phyloP scores from a whole-genome alignment of 2,888 invertebrate genomes.

The Andrena minutula region DNA sequence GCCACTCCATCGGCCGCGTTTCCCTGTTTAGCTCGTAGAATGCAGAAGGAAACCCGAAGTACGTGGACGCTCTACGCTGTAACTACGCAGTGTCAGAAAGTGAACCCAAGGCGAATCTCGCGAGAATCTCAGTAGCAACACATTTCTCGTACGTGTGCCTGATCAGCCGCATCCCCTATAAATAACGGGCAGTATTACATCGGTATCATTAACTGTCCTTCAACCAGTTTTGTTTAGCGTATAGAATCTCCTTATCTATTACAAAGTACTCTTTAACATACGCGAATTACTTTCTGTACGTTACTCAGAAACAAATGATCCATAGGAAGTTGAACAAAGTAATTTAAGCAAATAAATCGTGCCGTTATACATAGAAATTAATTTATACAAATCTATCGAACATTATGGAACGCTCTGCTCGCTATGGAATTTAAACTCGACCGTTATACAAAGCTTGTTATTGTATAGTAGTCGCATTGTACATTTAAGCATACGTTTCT shows the following conservation, averaged over 20 bases:
- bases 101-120: slow-evolving; percentile 84
- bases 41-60: slow-evolving; percentile 84
- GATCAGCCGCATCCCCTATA: slow-evolving; percentile 85
- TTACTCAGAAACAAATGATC: background rate
- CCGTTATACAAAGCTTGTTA: slow-evolving; percentile 4
- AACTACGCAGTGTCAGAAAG: slow-evolving; percentile 84
- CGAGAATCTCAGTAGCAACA: slow-evolving; percentile 82
- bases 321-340: background rate
- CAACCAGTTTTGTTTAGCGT: slow-evolving; percentile 66
- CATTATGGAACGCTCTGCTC: slow-evolving; percentile 5
- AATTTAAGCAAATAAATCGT: background rate
- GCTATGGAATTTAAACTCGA: slow-evolving; percentile 10
- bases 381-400: background rate
- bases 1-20: slow-evolving; percentile 77
- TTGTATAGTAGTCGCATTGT: slow-evolving; percentile 30
- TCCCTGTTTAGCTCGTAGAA: slow-evolving; percentile 77
- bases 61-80: slow-evolving; percentile 84
- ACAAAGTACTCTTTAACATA: slow-evolving; percentile 10
- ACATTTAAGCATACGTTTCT: slow-evolving; percentile 46
- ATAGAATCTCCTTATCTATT: slow-evolving; percentile 34
- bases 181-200: slow-evolving; percentile 84
- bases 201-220: slow-evolving; percentile 78
- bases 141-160: slow-evolving; percentile 80
- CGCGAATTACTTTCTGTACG: background rate
- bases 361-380: slow-evolving; percentile 1